phyloP scores from a whole-genome alignment of 2,797 vertebrate genomes.

The Australoheros facetus region DNA sequence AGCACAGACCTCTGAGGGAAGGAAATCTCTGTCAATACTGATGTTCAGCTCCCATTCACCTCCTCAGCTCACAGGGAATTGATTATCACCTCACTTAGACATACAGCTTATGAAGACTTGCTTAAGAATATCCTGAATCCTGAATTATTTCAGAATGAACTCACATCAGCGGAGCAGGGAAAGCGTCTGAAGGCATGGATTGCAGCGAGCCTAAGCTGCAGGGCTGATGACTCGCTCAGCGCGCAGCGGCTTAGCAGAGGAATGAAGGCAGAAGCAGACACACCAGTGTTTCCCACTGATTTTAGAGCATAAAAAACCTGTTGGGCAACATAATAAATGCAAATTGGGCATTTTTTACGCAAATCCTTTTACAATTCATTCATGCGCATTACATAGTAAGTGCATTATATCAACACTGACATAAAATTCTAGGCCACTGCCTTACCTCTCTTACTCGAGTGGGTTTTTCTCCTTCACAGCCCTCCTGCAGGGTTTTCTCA shows the following conservation, averaged over 20 bases:
- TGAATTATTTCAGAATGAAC: conserved; percentile 41
- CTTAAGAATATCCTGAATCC: not conserved
- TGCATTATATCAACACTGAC: not conserved
- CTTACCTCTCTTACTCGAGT: conserved; percentile 62
- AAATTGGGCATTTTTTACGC: not conserved
- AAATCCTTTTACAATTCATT: not conserved
- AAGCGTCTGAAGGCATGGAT: conserved; percentile 87
- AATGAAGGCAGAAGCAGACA: conserved; percentile 70
- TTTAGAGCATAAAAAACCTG: conserved; percentile 85
- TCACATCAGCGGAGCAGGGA: conserved; percentile 83
- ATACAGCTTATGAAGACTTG: not conserved
- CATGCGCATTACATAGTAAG: not conserved
- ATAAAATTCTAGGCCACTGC: not conserved
- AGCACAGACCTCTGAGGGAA: conserved; percentile 80
- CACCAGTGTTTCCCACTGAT: conserved; percentile 85
- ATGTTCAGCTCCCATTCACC: conserved; percentile 28
- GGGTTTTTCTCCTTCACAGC: conserved; percentile 63
- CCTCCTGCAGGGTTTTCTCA: conserved; percentile 68
- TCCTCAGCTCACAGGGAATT: conserved; percentile 44
- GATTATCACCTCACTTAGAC: conserved; percentile 7
- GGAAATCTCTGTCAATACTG: conserved; percentile 66
- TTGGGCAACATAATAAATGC: not conserved
- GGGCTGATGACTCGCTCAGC: conserved; percentile 46
- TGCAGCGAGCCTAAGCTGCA: conserved; percentile 81
- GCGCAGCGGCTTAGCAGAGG: conserved; percentile 76